Evolutionary conservation across 1,140 invertebrate species (phyloP).

Genomic region (Drosophila punjabiensis): DNA sequence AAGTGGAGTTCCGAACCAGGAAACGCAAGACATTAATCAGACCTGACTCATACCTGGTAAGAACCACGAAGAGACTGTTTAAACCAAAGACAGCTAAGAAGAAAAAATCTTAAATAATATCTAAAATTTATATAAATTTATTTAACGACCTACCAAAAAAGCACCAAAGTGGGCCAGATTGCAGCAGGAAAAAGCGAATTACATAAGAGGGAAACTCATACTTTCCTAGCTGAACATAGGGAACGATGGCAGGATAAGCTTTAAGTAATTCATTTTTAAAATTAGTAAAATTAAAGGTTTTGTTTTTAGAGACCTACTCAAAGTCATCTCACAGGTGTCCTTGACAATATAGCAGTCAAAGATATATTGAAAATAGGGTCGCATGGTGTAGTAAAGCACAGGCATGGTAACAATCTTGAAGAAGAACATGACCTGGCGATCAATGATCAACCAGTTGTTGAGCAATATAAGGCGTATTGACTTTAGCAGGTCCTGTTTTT

Average conservation of each 20-base stretch:
- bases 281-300: not conserved
- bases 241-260: conserved; percentile 70
- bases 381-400: conserved; percentile 56
- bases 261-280: not conserved
- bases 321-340: conserved; percentile 65
- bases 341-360: conserved; percentile 61
- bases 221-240: conserved; percentile 51
- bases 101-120: not conserved
- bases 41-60: conserved; percentile 63
- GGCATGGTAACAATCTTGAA: conserved; percentile 72
- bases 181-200: conserved; percentile 63
- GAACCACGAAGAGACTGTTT: conserved; percentile 69
- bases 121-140: not conserved
- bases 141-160: conserved; percentile 44
- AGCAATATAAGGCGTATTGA: conserved; percentile 43
- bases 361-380: conserved; percentile 70
- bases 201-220: conserved; percentile 59
- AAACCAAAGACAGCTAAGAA: conserved; percentile 66
- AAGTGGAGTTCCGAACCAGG: conserved; percentile 59
- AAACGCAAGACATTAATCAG: conserved; percentile 55
- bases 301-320: conserved; percentile 41
- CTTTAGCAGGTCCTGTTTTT: conserved; percentile 28
- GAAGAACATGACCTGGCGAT: conserved; percentile 73
- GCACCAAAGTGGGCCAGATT: conserved; percentile 64
- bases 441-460: conserved; percentile 52